These are phyloP conservation scores for Leptopilina clavipes DNA, from an alignment of 1,140 invertebrate genomes.

Conservation along the genomic window DNA sequence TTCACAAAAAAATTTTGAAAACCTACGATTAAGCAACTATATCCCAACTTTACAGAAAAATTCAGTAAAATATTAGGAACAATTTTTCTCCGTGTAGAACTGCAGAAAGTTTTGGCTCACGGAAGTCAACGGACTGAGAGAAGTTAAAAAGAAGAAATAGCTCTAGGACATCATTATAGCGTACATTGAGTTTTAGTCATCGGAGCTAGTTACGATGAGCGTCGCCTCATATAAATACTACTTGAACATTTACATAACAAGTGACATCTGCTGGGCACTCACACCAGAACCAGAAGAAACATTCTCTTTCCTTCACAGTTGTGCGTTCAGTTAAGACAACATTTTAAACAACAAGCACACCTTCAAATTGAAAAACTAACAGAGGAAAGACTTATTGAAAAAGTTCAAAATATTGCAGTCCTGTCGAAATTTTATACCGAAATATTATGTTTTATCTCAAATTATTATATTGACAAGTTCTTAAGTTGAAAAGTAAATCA, in stretches of 20 bases:
- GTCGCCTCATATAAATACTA: constrained; percentile 72
- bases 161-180: constrained; percentile 62
- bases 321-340: too few relatives aligned
- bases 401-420: too few relatives aligned
- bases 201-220: constrained; percentile 62
- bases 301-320: not conserved
- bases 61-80: too few relatives aligned
- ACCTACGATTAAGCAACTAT: too few relatives aligned
- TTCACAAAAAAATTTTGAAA: too few relatives aligned
- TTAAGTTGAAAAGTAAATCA: constrained; percentile 16
- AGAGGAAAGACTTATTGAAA: too few relatives aligned
- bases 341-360: too few relatives aligned
- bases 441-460: constrained; percentile 1
- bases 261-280: constrained; percentile 71
- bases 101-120: not conserved
- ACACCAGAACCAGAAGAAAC: constrained; percentile 47
- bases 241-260: constrained; percentile 71
- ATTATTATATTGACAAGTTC: constrained; percentile 23
- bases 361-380: too few relatives aligned
- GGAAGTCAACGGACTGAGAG: not conserved
- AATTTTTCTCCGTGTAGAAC: not conserved
- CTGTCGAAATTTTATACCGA: not conserved
- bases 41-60: too few relatives aligned
- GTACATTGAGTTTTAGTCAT: constrained; percentile 57
- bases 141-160: constrained; percentile 38